A percentile compares a stretch with the other conserved stretches of the same genome.
These are phyloP conservation scores for Odocoileus hemionus DNA, from an alignment of 2,113 vertebrate species.

Conservation along the genomic window DNA sequence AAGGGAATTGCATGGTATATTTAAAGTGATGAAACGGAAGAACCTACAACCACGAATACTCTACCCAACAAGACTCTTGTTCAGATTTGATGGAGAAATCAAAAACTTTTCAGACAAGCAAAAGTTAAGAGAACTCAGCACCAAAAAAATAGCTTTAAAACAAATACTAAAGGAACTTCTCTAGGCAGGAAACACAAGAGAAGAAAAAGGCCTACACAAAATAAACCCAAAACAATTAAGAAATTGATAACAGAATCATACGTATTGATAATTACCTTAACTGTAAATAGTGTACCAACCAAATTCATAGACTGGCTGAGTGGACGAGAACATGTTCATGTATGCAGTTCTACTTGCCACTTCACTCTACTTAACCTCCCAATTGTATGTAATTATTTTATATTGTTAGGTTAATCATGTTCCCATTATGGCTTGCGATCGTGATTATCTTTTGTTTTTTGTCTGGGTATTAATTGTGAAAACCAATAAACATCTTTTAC, in stretches of 20 bases:
- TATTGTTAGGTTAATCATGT: not conserved
- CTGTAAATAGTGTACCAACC: not conserved
- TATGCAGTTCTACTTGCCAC: not conserved
- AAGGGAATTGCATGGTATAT: not conserved
- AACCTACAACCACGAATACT: not conserved
- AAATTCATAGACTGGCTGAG: not conserved
- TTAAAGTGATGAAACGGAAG: not conserved
- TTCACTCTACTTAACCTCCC: not conserved
- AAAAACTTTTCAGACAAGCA: not conserved
- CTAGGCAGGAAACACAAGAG: not conserved
- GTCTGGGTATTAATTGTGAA: not conserved
- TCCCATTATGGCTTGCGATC: not conserved
- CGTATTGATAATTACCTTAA: not conserved
- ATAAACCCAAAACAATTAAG: not conserved
- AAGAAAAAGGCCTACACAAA: not conserved
- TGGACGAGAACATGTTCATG: not conserved
- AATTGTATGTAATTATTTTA: not conserved
- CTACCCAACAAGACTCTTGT: not conserved
- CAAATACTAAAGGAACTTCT: not conserved
- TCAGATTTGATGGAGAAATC: not conserved
- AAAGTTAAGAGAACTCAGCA: not conserved
- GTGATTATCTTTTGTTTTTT: not conserved
- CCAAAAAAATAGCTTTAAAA: not conserved
- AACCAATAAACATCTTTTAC: not conserved
- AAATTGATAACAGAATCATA: not conserved